Evolutionary conservation across 2,797 vertebrate genomes (phyloP).

Genomic region (Pteronotus mesoamericanus): DNA sequence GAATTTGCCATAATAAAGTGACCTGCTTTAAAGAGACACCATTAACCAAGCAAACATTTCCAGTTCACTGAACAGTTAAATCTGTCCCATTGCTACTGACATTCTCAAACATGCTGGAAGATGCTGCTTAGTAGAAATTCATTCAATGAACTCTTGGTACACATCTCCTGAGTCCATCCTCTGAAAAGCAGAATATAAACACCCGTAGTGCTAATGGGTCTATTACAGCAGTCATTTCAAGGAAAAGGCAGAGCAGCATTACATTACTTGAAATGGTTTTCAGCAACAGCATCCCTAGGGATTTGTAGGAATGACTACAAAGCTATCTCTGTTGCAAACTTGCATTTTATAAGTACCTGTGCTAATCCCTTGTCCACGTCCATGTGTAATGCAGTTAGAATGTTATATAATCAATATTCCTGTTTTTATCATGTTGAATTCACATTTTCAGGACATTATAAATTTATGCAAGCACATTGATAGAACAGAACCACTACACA

Average conservation of each 20-base stretch:
- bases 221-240: not conserved
- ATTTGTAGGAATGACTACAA: constrained; percentile 22
- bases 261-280: constrained; percentile 25
- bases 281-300: not conserved
- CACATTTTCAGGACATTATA: constrained; percentile 35
- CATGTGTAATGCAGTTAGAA: not conserved
- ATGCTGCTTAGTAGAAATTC: constrained; percentile 41
- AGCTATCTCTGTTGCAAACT: not conserved
- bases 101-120: constrained; percentile 53
- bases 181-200: constrained; percentile 51
- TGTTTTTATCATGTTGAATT: constrained; percentile 19
- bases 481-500: not conserved
- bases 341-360: constrained; percentile 27
- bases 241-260: constrained; percentile 4
- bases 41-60: constrained; percentile 61
- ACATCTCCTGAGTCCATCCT: not conserved
- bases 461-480: not conserved
- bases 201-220: constrained; percentile 8
- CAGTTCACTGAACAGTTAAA: constrained; percentile 62
- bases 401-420: not conserved
- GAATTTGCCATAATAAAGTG: constrained; percentile 33
- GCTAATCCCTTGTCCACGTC: not conserved
- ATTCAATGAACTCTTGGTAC: constrained; percentile 34
- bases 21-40: constrained; percentile 47
- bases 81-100: constrained; percentile 52